These are phyloP conservation scores for Scyliorhinus canicula DNA, from an alignment of 2,797 vertebrate genomes.

Conservation along the genomic window DNA sequence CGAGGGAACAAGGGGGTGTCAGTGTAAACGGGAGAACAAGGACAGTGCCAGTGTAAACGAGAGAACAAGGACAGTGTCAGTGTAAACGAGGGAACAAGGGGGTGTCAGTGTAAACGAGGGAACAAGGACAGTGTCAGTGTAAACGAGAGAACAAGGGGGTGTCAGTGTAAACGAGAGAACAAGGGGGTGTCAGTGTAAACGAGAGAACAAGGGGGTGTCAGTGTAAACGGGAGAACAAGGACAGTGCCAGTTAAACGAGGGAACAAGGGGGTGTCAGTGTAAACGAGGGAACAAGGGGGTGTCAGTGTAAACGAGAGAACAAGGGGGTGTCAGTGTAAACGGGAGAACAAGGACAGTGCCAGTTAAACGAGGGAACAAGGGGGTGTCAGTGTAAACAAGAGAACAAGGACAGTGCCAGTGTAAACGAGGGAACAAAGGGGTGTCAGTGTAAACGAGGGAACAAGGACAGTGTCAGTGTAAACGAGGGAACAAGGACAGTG, in stretches of 20 bases:
- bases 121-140: neutral
- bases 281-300: too few species aligned
- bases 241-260: neutral
- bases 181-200: neutral
- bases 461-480: neutral
- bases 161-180: too few species aligned
- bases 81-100: neutral
- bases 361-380: neutral
- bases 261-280: too few species aligned
- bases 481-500: neutral
- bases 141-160: neutral
- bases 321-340: neutral
- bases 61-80: neutral
- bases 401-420: too few species aligned
- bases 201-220: neutral
- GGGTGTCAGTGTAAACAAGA: neutral
- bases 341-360: neutral
- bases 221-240: neutral
- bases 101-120: neutral
- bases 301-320: neutral
- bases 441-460: neutral
- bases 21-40: too few species aligned
- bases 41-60: neutral
- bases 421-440: too few species aligned
- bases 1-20: too few species aligned